phyloP scores from a whole-genome alignment of 2,113 vertebrate species.

The Ornithorhynchus anatinus region DNA sequence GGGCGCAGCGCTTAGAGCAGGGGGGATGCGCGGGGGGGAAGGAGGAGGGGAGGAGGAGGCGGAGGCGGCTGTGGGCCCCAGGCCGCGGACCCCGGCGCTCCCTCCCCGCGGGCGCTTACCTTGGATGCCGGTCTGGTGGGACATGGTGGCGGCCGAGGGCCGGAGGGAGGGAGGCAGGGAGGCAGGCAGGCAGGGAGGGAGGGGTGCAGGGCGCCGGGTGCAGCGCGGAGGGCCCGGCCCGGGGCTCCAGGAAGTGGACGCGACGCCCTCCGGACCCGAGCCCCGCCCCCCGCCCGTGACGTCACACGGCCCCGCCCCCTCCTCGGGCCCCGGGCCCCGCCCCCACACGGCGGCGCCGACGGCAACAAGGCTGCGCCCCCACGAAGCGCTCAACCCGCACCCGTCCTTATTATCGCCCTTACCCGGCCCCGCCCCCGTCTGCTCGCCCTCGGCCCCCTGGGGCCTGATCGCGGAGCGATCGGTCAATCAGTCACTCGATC shows the following conservation, averaged over 20 bases:
- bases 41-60: neutral
- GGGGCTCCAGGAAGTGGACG: conserved; percentile 38
- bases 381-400: too few species aligned
- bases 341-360: rapidly evolving
- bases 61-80: neutral
- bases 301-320: rapidly evolving
- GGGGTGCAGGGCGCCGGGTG: neutral
- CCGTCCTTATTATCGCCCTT: too few species aligned
- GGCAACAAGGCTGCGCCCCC: neutral
- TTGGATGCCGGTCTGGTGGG: conserved; percentile 96
- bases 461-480: too few species aligned
- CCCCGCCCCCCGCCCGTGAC: conserved; percentile 13
- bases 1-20: conserved; percentile 69
- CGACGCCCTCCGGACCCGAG: neutral
- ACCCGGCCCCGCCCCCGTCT: too few species aligned
- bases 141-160: conserved; percentile 68
- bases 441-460: too few species aligned
- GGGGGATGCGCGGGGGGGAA: conserved; percentile 89
- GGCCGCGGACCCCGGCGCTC: neutral
- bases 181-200: neutral
- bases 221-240: conserved; percentile 12
- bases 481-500: too few species aligned
- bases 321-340: rapidly evolving
- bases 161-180: neutral
- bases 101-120: conserved; percentile 65